Base-by-base conservation (phyloP, 35 echinoderm and acorn worm genomes). In the Ophiothrix spiculata region DNA sequence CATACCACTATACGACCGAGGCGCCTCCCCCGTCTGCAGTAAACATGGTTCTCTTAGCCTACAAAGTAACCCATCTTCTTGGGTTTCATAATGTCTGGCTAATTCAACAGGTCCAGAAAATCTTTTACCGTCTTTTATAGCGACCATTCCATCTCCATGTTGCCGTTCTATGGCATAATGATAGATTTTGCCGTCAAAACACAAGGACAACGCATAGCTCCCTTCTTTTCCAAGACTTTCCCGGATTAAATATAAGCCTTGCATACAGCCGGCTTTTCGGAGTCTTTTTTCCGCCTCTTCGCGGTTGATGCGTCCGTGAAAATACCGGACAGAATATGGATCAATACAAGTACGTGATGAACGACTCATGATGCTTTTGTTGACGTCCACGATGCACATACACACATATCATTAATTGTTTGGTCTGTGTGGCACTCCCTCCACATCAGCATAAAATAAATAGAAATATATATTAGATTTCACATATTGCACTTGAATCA, bases 41-140 rank as follows among this genome's bases (percentile, higher is more conserved):
- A 54, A 49, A 64, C 92, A 94, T 38, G 96, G 89, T 35, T 76
- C 74, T 39, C 32, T 56, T 32, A 99, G 89, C 36, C 90, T 84
- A 64, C 91, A 94, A 54, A 99, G 87, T 21, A 99, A 76, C 21
- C 96, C 96, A 75, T 99, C 96, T 56, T 88, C 88, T 32, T 91
- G 81, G 17, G 39, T 74, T 73, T 94, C 86, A 76, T 99, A 90
- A 56, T 99, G 93, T 16, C 69, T 13, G 0, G 92, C 86, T 35
- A 99, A 92, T 84, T 99, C 96, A 23, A 99, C 83, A 41, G 96
- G 92, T 45, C 96, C 96, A 11, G 75, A 33, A 74, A 99, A 99
- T 38, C 89, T 88, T 76, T 93, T 94, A 38, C 96, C 96, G 86
- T 99, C 96, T 39, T 94, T 91, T 56, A 99, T 99, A 34, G 96